Percentiles rank a stretch among this genome's conserved stretches.
These are phyloP conservation scores for Echiichthys vipera DNA, from an alignment of 2,797 vertebrate species.

Conservation along the genomic window DNA sequence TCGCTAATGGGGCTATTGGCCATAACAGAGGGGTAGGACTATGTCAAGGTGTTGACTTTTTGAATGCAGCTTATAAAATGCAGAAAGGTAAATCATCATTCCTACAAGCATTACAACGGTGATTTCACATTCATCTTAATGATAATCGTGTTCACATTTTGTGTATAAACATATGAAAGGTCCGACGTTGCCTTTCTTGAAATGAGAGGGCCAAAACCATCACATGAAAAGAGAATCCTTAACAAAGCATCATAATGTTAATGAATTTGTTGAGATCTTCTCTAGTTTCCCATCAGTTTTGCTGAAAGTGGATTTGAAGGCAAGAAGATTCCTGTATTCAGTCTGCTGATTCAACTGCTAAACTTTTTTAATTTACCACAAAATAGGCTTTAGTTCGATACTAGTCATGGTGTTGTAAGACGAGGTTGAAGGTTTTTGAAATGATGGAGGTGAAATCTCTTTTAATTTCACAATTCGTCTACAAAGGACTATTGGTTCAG, in stretches of 20 bases:
- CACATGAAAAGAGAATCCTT: neutral
- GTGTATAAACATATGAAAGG: constrained; percentile 10
- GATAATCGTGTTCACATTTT: no score
- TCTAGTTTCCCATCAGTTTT: constrained; percentile 1
- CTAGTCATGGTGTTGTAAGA: neutral
- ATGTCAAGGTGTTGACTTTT: constrained; percentile 16
- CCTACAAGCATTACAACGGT: no score
- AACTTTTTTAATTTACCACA: neutral
- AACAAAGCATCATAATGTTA: constrained; percentile 6
- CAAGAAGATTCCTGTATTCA: neutral
- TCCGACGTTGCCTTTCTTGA: constrained; percentile 1
- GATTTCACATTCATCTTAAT: neutral
- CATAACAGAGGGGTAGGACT: constrained; percentile 3
- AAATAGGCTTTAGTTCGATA: neutral
- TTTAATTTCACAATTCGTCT: neutral
- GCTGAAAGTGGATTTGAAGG: neutral
- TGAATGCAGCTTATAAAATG: constrained; percentile 13
- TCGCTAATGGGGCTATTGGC: constrained; percentile 23
- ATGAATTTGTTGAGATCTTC: neutral
- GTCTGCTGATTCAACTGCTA: neutral
- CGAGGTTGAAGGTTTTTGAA: neutral
- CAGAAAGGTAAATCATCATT: neutral
- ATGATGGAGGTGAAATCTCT: neutral
- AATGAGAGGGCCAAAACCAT: constrained; percentile 7
- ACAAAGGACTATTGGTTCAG: neutral